These are phyloP conservation scores for Phortica magna DNA, from an alignment of 2,888 invertebrate species.

Conservation along the genomic window DNA sequence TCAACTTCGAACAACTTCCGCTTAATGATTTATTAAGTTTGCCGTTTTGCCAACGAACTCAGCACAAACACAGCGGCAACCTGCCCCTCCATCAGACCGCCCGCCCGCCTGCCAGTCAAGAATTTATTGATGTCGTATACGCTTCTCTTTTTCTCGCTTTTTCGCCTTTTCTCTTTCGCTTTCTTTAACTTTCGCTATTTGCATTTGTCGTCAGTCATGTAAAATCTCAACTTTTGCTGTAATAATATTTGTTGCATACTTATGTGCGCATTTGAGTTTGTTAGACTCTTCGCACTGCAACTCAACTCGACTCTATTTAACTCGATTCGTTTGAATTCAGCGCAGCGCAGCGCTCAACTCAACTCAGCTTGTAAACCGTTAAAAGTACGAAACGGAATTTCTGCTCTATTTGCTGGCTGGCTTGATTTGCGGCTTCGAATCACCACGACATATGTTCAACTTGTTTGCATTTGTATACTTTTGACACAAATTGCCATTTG, in stretches of 20 bases:
- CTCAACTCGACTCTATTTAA: no score
- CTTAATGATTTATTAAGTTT: conserved; percentile 29
- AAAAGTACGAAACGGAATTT: neutral
- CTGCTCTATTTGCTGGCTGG: conserved; percentile 41
- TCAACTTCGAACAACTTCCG: conserved; percentile 20
- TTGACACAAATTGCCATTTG: neutral
- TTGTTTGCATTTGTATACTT: conserved; percentile 4
- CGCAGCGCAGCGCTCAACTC: no score
- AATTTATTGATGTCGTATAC: neutral
- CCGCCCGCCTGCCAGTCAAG: no score
- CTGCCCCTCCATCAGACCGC: no score
- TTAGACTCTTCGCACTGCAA: no score
- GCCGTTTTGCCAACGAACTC: neutral
- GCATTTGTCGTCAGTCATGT: neutral
- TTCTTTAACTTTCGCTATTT: conserved; percentile 13
- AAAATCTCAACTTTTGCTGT: neutral
- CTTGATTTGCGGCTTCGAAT: conserved; percentile 36
- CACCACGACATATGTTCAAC: conserved; percentile 9
- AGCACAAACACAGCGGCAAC: no score
- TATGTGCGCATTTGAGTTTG: no score
- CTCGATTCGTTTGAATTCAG: no score
- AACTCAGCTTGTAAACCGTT: no score
- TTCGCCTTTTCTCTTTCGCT: neutral
- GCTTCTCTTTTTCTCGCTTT: neutral
- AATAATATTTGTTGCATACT: no score